Evolutionary conservation across 2,113 vertebrate species (phyloP).

Genomic region (Elephantulus edwardii): DNA sequence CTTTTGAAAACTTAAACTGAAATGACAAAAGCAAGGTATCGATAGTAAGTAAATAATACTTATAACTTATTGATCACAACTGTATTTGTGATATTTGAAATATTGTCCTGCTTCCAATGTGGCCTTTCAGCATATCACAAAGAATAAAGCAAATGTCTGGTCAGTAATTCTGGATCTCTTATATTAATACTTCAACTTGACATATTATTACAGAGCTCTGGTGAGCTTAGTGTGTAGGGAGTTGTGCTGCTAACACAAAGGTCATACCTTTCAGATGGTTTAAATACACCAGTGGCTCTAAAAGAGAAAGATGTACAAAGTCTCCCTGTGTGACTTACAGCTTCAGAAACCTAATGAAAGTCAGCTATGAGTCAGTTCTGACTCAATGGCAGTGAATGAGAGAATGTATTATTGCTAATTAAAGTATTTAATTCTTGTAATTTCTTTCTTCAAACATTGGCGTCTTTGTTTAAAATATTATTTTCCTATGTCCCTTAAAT

Average conservation of each 20-base stretch:
- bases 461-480: background rate
- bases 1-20: background rate
- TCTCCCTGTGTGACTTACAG: too few species aligned
- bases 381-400: too few species aligned
- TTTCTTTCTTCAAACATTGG: background rate
- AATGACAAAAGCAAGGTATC: slow-evolving; percentile 14
- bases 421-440: background rate
- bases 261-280: too few species aligned
- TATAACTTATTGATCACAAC: background rate
- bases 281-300: too few species aligned
- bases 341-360: too few species aligned
- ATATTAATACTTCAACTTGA: background rate
- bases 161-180: background rate
- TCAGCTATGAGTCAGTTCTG: too few species aligned
- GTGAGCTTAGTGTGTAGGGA: too few species aligned
- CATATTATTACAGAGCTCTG: too few species aligned
- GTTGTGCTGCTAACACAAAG: too few species aligned
- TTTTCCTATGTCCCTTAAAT: background rate
- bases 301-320: too few species aligned
- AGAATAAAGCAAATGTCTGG: slow-evolving; percentile 16
- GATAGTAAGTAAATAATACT: slow-evolving; percentile 16
- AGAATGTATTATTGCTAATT: slow-evolving; percentile 23
- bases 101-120: background rate
- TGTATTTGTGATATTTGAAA: slow-evolving; percentile 25
- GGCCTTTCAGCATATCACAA: background rate